Conservation (phyloP, 2,113 vertebrate species). For the Donacobius atricapilla region DNA sequence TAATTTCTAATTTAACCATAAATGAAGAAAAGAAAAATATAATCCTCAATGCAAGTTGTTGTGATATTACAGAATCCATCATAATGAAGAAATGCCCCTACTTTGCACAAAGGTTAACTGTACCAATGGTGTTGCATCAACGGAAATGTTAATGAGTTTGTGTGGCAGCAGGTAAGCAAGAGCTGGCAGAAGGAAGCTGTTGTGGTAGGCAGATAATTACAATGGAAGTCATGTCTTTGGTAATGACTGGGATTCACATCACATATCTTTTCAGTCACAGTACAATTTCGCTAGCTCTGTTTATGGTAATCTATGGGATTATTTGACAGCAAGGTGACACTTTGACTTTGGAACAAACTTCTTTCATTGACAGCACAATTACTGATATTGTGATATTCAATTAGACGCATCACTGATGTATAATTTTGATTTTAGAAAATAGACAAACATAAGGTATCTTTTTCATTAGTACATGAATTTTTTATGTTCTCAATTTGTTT, state of each 20-base stretch:
- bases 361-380: constrained; percentile 67
- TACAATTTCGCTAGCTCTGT: constrained; percentile 62
- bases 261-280: constrained; percentile 67
- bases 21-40: constrained; percentile 71
- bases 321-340: constrained; percentile 76
- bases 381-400: constrained; percentile 53
- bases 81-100: constrained; percentile 64
- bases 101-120: constrained; percentile 66
- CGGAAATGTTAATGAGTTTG: constrained; percentile 69
- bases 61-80: constrained; percentile 64
- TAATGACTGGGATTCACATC: constrained; percentile 70
- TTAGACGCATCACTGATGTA: constrained; percentile 32
- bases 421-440: constrained; percentile 42
- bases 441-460: constrained; percentile 12
- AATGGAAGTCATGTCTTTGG: constrained; percentile 67
- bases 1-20: constrained; percentile 72
- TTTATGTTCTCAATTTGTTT: background rate
- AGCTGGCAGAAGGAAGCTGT: constrained; percentile 38
- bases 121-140: constrained; percentile 46
- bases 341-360: constrained; percentile 73
- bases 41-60: constrained; percentile 59
- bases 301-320: constrained; percentile 73
- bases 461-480: background rate
- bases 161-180: constrained; percentile 55
- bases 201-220: constrained; percentile 67